Evolutionary conservation across 2,888 invertebrate genomes (phyloP).

Genomic region (Erebia aethiops): DNA sequence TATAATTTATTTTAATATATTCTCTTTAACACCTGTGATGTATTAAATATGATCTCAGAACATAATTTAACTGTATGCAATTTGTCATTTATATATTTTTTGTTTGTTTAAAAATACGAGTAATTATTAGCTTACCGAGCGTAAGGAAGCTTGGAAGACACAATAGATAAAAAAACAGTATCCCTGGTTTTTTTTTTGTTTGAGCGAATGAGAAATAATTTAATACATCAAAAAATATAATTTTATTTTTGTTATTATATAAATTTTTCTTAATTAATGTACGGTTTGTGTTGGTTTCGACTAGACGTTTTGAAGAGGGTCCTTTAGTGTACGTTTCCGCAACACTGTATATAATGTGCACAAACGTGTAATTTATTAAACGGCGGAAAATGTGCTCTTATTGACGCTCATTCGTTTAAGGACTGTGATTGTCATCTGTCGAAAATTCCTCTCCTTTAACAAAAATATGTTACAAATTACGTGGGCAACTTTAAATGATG

Average conservation of each 20-base stretch:
- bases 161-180: conserved; percentile 48
- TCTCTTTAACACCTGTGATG: conserved; percentile 86
- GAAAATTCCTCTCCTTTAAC: conserved; percentile 1
- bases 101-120: conserved; percentile 55
- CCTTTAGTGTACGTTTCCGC: conserved; percentile 36
- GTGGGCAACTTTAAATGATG: not conserved
- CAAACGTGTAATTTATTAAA: conserved; percentile 63
- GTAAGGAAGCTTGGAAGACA: conserved; percentile 34
- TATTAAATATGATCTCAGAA: conserved; percentile 86
- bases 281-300: conserved; percentile 42
- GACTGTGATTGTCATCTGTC: conserved; percentile 1
- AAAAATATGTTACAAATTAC: not conserved
- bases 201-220: conserved; percentile 70
- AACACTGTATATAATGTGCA: conserved; percentile 72
- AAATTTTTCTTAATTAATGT: conserved; percentile 32
- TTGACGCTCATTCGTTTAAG: not conserved
- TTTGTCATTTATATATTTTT: conserved; percentile 60
- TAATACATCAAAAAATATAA: conserved; percentile 77
- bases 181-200: conserved; percentile 57
- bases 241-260: conserved; percentile 50
- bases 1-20: conserved; percentile 59
- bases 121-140: conserved; percentile 59
- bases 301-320: conserved; percentile 28
- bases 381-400: conserved; percentile 24
- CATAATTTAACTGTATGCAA: conserved; percentile 80